Conservation (phyloP, 1,140 invertebrate genomes). For the Psilanteris sp. region DNA sequence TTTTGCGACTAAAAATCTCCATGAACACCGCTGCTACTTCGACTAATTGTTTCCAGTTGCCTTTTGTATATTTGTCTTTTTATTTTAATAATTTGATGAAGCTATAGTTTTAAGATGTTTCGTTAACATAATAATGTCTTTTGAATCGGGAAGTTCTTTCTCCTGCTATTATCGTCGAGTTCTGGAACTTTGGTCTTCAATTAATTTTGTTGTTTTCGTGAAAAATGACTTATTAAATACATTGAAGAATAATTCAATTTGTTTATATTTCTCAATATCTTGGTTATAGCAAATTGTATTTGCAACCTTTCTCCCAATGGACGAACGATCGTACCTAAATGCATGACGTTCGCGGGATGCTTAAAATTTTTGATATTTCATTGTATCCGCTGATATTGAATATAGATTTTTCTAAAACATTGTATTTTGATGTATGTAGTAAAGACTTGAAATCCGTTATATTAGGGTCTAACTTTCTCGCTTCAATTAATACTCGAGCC, state of each 20-base stretch:
- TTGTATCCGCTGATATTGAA: not conserved
- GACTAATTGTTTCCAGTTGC: not conserved
- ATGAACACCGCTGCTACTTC: not conserved
- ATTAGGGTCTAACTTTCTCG: too few species aligned
- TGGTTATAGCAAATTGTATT: not conserved
- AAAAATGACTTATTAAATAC: not conserved
- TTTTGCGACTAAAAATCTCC: not conserved
- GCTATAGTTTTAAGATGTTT: not conserved
- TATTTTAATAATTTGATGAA: not conserved
- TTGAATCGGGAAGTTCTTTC: not conserved
- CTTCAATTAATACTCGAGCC: too few species aligned
- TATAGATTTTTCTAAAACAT: too few species aligned
- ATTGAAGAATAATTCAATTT: not conserved
- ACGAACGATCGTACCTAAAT: not conserved
- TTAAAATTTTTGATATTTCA: not conserved
- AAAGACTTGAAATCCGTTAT: too few species aligned
- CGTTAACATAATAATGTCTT: not conserved
- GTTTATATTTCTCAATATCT: not conserved
- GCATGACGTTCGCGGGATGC: not conserved
- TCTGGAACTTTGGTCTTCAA: not conserved
- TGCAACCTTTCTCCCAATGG: not conserved
- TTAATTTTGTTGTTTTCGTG: not conserved
- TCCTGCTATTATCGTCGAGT: not conserved
- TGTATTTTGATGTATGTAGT: too few species aligned
- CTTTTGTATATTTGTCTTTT: not conserved